phyloP scores from a whole-genome alignment of 2,888 invertebrate genomes.

The Epirrhoe alternata region DNA sequence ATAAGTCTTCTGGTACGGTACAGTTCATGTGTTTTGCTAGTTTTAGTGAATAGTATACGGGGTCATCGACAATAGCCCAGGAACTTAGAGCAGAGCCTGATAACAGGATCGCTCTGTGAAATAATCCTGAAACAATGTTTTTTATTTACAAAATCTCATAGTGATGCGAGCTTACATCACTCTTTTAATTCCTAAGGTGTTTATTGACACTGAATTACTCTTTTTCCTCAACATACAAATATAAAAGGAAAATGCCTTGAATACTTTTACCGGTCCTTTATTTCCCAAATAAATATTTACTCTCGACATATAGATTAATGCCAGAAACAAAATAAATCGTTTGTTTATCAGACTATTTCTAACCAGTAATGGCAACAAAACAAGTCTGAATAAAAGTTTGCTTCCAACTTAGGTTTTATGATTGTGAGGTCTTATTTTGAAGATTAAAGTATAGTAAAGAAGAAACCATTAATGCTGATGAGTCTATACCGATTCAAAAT shows the following conservation, averaged over 20 bases:
- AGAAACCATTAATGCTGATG: not conserved
- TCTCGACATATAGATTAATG: not conserved
- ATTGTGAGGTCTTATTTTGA: too few species aligned
- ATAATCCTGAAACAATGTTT: conserved; percentile 87
- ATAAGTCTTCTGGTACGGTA: conserved; percentile 91
- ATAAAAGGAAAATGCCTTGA: too few species aligned
- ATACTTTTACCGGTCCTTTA: not conserved
- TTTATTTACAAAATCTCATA: not conserved
- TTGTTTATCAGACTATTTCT: not conserved
- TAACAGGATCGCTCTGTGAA: conserved; percentile 93
- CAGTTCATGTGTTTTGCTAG: conserved; percentile 93
- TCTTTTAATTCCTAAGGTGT: too few species aligned
- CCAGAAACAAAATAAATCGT: not conserved
- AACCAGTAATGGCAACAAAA: not conserved
- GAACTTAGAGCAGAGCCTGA: conserved; percentile 95
- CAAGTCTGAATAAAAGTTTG: not conserved
- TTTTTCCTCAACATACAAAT: too few species aligned
- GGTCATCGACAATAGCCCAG: conserved; percentile 96
- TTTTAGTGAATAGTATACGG: conserved; percentile 91
- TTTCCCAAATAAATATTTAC: not conserved
- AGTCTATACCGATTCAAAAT: not conserved
- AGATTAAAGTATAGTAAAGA: too few species aligned
- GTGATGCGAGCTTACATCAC: too few species aligned
- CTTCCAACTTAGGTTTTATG: not conserved
- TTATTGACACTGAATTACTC: too few species aligned